A percentile compares a stretch with the other conserved stretches of the same genome.
These are phyloP conservation scores for Drosophila hydei DNA, from an alignment of 1,140 invertebrate species.

Conservation along the genomic window DNA sequence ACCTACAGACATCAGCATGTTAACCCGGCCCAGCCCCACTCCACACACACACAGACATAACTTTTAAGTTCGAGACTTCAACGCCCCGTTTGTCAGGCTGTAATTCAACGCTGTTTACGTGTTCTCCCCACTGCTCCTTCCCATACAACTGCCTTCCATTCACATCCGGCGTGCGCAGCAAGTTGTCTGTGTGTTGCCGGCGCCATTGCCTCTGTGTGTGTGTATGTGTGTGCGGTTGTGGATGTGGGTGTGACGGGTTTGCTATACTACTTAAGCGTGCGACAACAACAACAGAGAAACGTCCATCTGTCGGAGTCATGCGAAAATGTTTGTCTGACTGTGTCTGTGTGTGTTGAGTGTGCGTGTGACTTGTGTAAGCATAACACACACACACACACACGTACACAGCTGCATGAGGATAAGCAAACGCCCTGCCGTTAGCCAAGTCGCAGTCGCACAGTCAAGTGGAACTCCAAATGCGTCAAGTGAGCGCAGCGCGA, in stretches of 20 bases:
- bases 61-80: slow-evolving; percentile 80
- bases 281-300: slow-evolving; percentile 58
- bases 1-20: slow-evolving; percentile 3
- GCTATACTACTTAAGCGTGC: slow-evolving; percentile 61
- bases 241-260: slow-evolving; percentile 26
- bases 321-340: slow-evolving; percentile 52
- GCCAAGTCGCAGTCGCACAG: slow-evolving; percentile 53
- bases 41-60: slow-evolving; percentile 52
- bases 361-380: slow-evolving; percentile 19
- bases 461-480: slow-evolving; percentile 54
- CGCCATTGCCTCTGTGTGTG: slow-evolving; percentile 42
- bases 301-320: slow-evolving; percentile 62
- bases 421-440: slow-evolving; percentile 41
- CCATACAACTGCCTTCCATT: slow-evolving; percentile 1
- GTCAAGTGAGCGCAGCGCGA: slow-evolving; percentile 51
- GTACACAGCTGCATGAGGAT: slow-evolving; percentile 28
- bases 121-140: slow-evolving; percentile 19
- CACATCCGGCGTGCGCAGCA: slow-evolving; percentile 34
- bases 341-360: slow-evolving; percentile 22
- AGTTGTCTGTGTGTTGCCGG: slow-evolving; percentile 37
- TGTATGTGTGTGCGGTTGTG: slow-evolving; percentile 3
- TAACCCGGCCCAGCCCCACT: slow-evolving; percentile 6
- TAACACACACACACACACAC: not conserved
- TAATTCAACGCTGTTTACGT: slow-evolving; percentile 82
- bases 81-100: slow-evolving; percentile 80